phyloP scores from a whole-genome alignment of 2,888 invertebrate genomes.

The Ellobium chinense region DNA sequence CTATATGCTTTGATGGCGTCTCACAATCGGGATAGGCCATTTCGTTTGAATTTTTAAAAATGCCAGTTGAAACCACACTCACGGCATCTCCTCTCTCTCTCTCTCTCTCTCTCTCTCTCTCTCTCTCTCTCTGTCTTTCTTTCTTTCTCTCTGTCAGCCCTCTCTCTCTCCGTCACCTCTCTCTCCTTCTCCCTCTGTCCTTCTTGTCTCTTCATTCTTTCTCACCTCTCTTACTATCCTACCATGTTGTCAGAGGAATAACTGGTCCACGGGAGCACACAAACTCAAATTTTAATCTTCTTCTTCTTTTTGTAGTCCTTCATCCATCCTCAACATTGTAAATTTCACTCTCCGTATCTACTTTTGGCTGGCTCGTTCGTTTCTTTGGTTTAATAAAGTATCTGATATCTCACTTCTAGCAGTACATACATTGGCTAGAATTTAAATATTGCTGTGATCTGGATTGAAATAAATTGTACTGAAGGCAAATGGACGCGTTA shows the following conservation, averaged over 20 bases:
- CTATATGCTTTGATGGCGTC: too few relatives aligned
- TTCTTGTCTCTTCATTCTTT: slow-evolving; percentile 10
- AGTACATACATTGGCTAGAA: too few relatives aligned
- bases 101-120: slow-evolving; percentile 36
- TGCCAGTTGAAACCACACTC: too few relatives aligned
- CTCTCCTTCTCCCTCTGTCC: not conserved
- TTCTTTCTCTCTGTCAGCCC: not conserved
- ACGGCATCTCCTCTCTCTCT: slow-evolving; percentile 24
- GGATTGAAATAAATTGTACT: too few relatives aligned
- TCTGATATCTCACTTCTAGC: too few relatives aligned
- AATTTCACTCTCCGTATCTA: too few relatives aligned
- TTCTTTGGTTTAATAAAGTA: too few relatives aligned
- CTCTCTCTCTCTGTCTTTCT: slow-evolving; percentile 18
- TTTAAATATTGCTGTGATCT: too few relatives aligned
- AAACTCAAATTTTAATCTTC: not conserved
- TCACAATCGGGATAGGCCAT: too few relatives aligned
- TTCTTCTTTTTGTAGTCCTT: not conserved
- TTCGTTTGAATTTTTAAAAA: too few relatives aligned
- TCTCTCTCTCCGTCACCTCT: not conserved
- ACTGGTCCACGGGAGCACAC: not conserved
- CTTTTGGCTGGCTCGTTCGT: too few relatives aligned
- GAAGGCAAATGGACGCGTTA: too few relatives aligned
- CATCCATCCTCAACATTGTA: not conserved
- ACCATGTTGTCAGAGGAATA: not conserved
- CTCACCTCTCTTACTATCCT: not conserved